phyloP scores from a whole-genome alignment of 2,888 invertebrate genomes.

The Meloe dianella region DNA sequence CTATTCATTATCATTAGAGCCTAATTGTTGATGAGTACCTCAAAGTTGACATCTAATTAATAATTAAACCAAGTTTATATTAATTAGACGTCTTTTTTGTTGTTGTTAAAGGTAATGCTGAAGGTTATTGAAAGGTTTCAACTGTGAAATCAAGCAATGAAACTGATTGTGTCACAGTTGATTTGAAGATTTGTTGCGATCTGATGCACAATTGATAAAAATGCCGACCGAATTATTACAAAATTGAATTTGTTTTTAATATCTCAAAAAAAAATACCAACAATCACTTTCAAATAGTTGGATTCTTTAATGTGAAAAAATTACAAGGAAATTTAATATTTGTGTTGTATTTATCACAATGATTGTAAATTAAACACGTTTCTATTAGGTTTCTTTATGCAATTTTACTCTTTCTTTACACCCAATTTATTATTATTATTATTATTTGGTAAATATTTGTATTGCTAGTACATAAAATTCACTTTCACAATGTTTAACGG shows the following conservation, averaged over 20 bases:
- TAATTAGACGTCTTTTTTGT: too few species aligned
- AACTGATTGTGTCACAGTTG: not conserved
- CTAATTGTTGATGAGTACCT: too few species aligned
- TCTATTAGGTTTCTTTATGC: constrained; percentile 2
- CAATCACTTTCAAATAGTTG: not conserved
- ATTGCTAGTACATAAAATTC: not conserved
- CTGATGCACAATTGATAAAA: not conserved
- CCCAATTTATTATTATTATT: not conserved
- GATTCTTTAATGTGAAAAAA: not conserved
- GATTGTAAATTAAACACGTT: not conserved
- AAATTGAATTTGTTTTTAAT: not conserved
- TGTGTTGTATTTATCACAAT: not conserved
- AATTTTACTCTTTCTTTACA: not conserved
- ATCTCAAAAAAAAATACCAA: too few species aligned
- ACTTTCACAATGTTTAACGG: not conserved
- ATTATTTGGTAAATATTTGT: constrained; percentile 1
- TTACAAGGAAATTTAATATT: not conserved
- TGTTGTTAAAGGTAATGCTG: not conserved
- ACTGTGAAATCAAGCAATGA: not conserved
- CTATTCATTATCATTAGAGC: not conserved
- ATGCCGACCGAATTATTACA: not conserved
- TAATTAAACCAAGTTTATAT: too few species aligned
- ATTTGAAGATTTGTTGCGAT: not conserved
- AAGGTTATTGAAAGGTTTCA: not conserved
- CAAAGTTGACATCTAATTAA: too few species aligned